Evolutionary conservation across 2,888 invertebrate genomes (phyloP).

Genomic region (Sphaerophoria rueppellii): DNA sequence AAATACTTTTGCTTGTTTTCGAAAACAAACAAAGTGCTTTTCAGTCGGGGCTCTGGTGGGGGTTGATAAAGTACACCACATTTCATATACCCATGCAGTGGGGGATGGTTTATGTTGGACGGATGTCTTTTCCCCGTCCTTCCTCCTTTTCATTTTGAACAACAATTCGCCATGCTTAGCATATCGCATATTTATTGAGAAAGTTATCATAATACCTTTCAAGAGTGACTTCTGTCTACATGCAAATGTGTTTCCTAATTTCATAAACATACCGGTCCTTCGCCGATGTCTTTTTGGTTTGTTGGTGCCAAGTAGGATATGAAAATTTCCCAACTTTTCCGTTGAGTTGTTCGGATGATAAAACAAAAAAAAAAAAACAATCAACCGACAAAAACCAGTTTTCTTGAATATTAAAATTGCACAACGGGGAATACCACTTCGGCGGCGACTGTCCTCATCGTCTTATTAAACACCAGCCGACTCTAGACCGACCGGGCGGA

Average conservation of each 20-base stretch:
- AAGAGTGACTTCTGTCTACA: conserved; percentile 41
- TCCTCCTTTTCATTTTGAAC: not conserved
- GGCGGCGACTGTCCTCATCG: not conserved
- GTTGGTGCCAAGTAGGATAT: conserved; percentile 45
- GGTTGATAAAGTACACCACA: conserved; percentile 4
- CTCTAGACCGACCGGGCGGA: conserved; percentile 28
- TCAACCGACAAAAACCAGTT: not conserved
- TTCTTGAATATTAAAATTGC: conserved; percentile 56
- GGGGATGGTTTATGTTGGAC: conserved; percentile 10
- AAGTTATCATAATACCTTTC: conserved; percentile 46
- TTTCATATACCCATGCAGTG: conserved; percentile 26
- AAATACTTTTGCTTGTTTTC: conserved; percentile 23
- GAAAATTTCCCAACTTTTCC: conserved; percentile 45
- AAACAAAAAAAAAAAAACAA: not conserved
- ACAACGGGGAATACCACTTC: conserved; percentile 19
- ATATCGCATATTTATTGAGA: conserved; percentile 15
- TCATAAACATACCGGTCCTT: conserved; percentile 60
- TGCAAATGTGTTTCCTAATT: conserved; percentile 69
- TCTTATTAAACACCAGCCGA: conserved; percentile 1
- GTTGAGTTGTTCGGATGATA: not conserved
- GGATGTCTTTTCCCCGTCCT: not conserved
- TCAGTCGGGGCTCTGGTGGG: too few relatives aligned
- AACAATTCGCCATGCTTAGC: not conserved
- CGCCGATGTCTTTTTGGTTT: not conserved
- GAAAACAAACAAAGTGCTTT: conserved; percentile 9